Evolutionary conservation across 2,797 vertebrate species (phyloP).

Genomic region (Chelonia mydas): DNA sequence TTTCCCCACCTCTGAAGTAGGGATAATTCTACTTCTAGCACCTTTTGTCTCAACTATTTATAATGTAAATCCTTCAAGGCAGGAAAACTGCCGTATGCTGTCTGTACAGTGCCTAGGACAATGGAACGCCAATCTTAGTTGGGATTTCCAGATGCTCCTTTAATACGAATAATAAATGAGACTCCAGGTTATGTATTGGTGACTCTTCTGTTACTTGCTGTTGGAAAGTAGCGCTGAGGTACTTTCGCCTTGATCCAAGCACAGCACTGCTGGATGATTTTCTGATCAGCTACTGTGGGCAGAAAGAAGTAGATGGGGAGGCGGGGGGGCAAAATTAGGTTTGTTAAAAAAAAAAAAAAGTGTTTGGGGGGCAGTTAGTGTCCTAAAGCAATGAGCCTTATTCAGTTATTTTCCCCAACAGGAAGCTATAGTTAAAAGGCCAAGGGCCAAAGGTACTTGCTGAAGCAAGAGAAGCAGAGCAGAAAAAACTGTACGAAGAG

Average conservation of each 20-base stretch:
- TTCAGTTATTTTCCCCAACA: slow-evolving; percentile 62
- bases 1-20: background rate
- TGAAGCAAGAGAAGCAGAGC: background rate
- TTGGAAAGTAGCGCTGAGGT: background rate
- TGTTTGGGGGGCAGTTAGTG: background rate
- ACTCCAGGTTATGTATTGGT: background rate
- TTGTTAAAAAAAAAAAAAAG: slow-evolving; percentile 43
- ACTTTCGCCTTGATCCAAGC: background rate
- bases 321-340: slow-evolving; percentile 37
- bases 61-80: accelerated
- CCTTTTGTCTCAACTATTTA: background rate
- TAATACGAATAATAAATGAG: accelerated
- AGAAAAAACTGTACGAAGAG: background rate
- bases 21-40: accelerated
- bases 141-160: background rate
- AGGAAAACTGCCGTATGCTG: background rate
- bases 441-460: background rate
- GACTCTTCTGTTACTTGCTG: background rate
- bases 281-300: background rate
- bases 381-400: slow-evolving; percentile 57
- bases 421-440: slow-evolving; percentile 47
- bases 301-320: slow-evolving; percentile 48
- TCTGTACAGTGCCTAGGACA: background rate
- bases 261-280: background rate
- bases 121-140: background rate